A percentile compares a stretch with the other conserved stretches of the same genome.
These are phyloP conservation scores for Pteropus rufus DNA, from an alignment of 2,797 vertebrate genomes.

Conservation along the genomic window DNA sequence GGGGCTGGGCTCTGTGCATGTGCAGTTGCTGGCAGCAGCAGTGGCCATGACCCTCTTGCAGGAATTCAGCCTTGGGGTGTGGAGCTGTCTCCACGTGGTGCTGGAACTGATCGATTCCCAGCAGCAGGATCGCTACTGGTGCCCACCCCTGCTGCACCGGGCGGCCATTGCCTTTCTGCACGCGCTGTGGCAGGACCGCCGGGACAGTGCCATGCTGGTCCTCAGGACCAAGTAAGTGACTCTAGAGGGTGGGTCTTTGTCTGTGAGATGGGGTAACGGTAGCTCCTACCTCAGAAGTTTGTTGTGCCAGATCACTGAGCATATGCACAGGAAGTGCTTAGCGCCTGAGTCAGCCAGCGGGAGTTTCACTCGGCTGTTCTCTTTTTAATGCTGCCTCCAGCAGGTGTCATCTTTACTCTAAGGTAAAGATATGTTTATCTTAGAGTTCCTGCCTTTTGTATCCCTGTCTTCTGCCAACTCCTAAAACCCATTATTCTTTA, in stretches of 20 bases:
- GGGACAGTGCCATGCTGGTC: constrained; percentile 96
- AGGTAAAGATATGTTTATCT: background rate
- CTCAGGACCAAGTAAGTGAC: constrained; percentile 91
- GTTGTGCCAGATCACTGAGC: background rate
- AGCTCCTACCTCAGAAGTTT: background rate
- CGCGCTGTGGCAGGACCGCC: constrained; percentile 97
- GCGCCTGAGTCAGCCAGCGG: fast-evolving
- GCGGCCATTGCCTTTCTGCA: constrained; percentile 96
- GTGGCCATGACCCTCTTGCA: constrained; percentile 60
- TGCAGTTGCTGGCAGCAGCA: background rate
- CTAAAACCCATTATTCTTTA: background rate
- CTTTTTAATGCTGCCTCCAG: background rate
- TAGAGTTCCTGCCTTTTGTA: background rate
- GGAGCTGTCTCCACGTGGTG: constrained; percentile 97
- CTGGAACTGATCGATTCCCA: constrained; percentile 94
- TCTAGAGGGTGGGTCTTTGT: background rate
- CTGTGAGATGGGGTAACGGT: background rate
- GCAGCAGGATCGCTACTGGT: constrained; percentile 95
- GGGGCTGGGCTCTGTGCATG: background rate
- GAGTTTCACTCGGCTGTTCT: background rate
- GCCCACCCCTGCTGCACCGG: constrained; percentile 93
- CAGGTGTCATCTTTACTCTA: background rate
- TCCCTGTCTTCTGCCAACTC: background rate
- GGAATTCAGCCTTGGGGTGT: constrained; percentile 95
- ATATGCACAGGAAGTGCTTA: background rate